phyloP scores from a whole-genome alignment of 2,113 vertebrate genomes.

The Ictalurus punctatus region DNA sequence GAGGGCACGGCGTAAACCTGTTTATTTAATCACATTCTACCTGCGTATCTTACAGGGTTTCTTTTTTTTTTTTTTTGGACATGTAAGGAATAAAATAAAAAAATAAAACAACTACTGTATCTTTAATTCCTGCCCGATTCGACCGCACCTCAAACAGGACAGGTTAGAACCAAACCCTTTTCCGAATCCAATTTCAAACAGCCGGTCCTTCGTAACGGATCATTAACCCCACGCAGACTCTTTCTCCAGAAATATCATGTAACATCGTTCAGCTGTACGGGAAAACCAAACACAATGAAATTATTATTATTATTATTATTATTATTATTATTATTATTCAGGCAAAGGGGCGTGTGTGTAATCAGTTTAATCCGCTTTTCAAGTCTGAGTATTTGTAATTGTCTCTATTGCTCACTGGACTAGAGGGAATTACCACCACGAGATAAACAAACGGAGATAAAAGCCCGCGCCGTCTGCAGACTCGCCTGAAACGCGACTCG shows the following conservation, averaged over 20 bases:
- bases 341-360: no score
- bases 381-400: neutral
- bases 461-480: neutral
- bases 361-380: neutral
- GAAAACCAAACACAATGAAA: neutral
- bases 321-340: neutral
- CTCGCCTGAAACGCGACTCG: neutral
- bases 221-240: neutral
- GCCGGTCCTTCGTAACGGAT: neutral
- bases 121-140: neutral
- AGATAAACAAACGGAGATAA: neutral
- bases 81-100: neutral
- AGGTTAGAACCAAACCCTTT: neutral
- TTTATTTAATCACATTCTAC: neutral
- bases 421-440: neutral
- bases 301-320: neutral
- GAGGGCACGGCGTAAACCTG: neutral
- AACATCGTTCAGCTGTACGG: neutral
- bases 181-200: neutral
- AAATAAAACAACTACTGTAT: no score
- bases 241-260: neutral
- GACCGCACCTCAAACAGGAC: neutral
- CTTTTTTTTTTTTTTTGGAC: no score
- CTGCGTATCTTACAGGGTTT: no score
- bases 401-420: neutral